Percentiles rank a stretch among this genome's conserved stretches.
phyloP scores from a whole-genome alignment of 1,140 invertebrate species.

The Myzus persicae region DNA sequence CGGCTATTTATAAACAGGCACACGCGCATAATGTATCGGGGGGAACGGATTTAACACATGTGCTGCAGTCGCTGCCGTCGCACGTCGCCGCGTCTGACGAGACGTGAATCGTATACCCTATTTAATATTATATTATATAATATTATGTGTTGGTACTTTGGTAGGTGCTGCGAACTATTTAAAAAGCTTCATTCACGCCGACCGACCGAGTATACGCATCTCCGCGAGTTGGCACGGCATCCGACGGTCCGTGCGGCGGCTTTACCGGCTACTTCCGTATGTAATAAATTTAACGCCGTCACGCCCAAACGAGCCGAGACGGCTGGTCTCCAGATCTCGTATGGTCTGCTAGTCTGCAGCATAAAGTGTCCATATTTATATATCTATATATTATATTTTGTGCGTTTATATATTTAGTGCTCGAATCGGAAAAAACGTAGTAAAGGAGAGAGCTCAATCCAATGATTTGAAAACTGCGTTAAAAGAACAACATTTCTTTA shows the following conservation, averaged over 20 bases:
- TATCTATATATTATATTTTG: no score
- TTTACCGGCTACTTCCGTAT: no score
- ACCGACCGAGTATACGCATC: background rate
- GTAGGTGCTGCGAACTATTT: slow-evolving; percentile 1
- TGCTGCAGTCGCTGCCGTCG: background rate
- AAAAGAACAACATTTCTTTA: no score
- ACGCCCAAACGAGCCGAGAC: background rate
- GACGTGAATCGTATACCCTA: background rate
- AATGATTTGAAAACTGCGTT: no score
- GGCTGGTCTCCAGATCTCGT: background rate
- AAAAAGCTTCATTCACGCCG: background rate
- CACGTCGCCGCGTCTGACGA: background rate
- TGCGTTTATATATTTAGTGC: no score
- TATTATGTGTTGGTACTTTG: background rate
- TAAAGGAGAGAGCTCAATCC: no score
- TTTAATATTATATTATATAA: background rate
- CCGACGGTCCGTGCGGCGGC: background rate
- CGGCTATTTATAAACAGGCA: background rate
- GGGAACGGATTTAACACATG: background rate
- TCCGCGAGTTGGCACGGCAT: background rate
- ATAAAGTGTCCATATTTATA: no score
- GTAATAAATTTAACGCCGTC: background rate
- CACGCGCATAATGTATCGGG: background rate
- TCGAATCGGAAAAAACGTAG: no score
- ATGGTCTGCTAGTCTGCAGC: no score